Base-by-base conservation (phyloP, 2,797 vertebrate species). In the Lycodopsis pacificus region DNA sequence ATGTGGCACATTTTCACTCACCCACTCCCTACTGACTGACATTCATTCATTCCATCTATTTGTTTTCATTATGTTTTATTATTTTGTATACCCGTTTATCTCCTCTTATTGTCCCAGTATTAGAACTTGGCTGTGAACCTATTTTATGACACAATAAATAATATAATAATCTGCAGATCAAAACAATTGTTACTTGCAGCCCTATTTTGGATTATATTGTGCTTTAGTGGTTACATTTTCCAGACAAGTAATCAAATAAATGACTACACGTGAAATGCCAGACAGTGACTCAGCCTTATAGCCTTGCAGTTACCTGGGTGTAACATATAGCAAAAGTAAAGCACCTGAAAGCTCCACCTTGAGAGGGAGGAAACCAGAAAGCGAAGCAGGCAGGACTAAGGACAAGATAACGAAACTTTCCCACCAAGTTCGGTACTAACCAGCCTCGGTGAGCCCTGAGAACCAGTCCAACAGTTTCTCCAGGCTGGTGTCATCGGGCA, bases 401-500 rank as follows among this genome's bases (percentile, higher is more conserved):
- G 25, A 69, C 19, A 48, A 68, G 34, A 53, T 0, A 34, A 36
- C 19, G 1, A 34, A 42, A 66, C 38, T 4, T 0, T 36, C 7
- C 34, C 14, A 38, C 7, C n/a, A 25, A 13, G 49, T 53, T 13
- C n/a, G 15, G 36, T 36, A 92, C 93, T 94, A 77, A 98, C 97
- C 96, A 56, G 87, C 71, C n/a, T 81, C 63, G 0, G 88, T 84
- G 67, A 97, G 73, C 1, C 88, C 81, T 38, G 93, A 94, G 85
- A 99, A 96, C 96, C 97, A 99, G 92, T 99, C 98, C 56, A 99
- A 89, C 46, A 99, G 93, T 80, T 99, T 99, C 91, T 99, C 97
- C 91, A 98, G 89, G 80, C 96, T 97, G 22, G 97, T 97, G 87
- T 99, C 97, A 77, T 99, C 98, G 1, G 94, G 94, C 75, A 97